phyloP scores from a whole-genome alignment of 2,888 invertebrate species.

The Agrotis clavis region DNA sequence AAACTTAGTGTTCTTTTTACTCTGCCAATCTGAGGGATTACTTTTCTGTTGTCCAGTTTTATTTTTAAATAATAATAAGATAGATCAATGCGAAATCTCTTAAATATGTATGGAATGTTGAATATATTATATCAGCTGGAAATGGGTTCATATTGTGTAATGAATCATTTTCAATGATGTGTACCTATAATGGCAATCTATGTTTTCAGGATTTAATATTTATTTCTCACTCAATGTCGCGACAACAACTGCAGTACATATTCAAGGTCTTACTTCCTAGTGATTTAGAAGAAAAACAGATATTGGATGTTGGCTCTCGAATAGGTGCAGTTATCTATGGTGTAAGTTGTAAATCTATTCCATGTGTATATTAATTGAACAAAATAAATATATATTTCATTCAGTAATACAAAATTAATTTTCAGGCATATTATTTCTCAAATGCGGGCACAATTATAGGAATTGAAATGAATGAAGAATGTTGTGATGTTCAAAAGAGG shows the following conservation, averaged over 20 bases:
- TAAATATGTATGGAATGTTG: no score
- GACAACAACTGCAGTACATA: conserved; percentile 91
- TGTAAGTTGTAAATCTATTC: conserved; percentile 81
- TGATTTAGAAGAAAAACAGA: conserved; percentile 89
- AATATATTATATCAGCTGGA: background rate
- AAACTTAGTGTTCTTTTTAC: background rate
- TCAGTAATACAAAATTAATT: conserved; percentile 7
- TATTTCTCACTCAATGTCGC: conserved; percentile 93
- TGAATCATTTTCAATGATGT: background rate
- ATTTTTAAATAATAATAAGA: background rate
- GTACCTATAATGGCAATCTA: background rate
- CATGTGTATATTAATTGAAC: background rate
- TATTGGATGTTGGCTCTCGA: conserved; percentile 94
- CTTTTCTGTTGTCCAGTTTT: background rate
- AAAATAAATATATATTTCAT: background rate
- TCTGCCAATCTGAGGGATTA: background rate
- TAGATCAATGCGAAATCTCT: background rate
- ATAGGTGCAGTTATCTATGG: conserved; percentile 93
- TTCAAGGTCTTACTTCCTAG: conserved; percentile 92
- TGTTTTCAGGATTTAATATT: conserved; percentile 88
- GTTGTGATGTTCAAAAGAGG: conserved; percentile 92
- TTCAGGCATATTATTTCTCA: conserved; percentile 92
- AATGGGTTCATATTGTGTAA: background rate
- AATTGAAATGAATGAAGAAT: conserved; percentile 93
- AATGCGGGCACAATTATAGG: conserved; percentile 92